Percentiles rank a stretch among this genome's conserved stretches.
phyloP scores from a whole-genome alignment of 2,797 vertebrate species.

The Parambassis ranga region DNA sequence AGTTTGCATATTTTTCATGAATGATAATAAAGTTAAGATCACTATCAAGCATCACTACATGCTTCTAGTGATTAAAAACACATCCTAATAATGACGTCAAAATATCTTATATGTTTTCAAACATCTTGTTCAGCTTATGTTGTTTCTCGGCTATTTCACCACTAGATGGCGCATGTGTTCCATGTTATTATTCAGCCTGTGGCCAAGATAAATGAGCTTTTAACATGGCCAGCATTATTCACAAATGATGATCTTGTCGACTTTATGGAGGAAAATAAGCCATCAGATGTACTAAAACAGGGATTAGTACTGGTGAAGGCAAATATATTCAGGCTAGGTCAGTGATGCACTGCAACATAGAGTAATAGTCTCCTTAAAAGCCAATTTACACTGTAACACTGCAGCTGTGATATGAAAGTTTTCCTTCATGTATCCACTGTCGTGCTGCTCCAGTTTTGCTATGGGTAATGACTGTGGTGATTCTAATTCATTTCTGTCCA shows the following conservation, averaged over 20 bases:
- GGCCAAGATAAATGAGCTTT: slow-evolving; percentile 32
- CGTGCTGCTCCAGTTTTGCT: slow-evolving; percentile 59
- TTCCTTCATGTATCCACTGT: slow-evolving; percentile 39
- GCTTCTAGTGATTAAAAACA: no score
- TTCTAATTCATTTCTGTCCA: slow-evolving; percentile 74
- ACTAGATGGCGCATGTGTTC: slow-evolving; percentile 61
- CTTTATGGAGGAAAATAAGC: slow-evolving; percentile 5
- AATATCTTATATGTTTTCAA: no score
- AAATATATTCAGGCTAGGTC: neutral
- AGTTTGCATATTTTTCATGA: neutral
- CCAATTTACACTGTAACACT: neutral
- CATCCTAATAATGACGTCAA: no score
- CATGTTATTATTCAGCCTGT: neutral
- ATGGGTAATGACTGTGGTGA: slow-evolving; percentile 64
- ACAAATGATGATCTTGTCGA: slow-evolving; percentile 23
- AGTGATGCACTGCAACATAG: neutral
- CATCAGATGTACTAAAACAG: neutral
- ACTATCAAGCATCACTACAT: no score
- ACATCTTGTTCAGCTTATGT: no score
- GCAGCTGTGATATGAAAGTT: slow-evolving; percentile 46
- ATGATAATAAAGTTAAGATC: no score
- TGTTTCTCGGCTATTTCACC: no score
- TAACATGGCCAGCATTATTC: slow-evolving; percentile 25
- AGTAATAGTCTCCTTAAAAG: neutral
- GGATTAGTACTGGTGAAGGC: neutral